A percentile compares a stretch with the other conserved stretches of the same genome.
phyloP scores from a whole-genome alignment of 2,888 invertebrate genomes.

The Aquatica leii region DNA sequence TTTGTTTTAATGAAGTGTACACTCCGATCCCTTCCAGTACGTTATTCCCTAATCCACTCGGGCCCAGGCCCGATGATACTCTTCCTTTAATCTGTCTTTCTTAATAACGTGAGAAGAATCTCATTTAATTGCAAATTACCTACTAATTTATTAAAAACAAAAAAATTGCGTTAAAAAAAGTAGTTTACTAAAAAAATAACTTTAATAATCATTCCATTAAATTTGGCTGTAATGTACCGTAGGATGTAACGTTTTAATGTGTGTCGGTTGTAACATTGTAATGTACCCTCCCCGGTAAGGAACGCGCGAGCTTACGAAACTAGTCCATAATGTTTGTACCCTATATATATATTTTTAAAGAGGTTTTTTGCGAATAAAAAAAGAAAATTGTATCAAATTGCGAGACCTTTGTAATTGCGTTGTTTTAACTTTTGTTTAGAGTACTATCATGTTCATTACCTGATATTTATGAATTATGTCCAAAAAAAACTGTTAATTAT shows the following conservation, averaged over 20 bases:
- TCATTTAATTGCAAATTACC: no score
- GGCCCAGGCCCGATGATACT: no score
- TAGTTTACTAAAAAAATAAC: no score
- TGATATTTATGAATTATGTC: conserved; percentile 19
- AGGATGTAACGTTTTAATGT: conserved; percentile 18
- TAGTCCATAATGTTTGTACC: conserved; percentile 25
- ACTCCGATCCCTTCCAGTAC: no score
- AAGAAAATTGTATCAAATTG: no score
- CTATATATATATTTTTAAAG: conserved; percentile 22
- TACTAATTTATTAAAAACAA: no score
- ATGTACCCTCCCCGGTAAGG: not conserved
- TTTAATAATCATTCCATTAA: conserved; percentile 31
- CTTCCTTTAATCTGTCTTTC: no score
- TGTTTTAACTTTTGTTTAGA: conserved; percentile 1
- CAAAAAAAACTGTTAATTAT: conserved; percentile 31
- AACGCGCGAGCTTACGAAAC: conserved; percentile 28
- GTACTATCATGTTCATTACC: conserved; percentile 12
- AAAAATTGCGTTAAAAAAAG: no score
- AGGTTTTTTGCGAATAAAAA: not conserved
- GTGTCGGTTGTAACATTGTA: conserved; percentile 16
- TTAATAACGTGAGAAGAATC: no score
- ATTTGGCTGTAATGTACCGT: conserved; percentile 28
- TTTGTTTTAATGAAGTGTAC: not conserved
- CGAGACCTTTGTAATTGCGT: no score
- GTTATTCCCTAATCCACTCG: no score